Evolutionary conservation across 2,888 invertebrate genomes (phyloP).

Genomic region (Carabus problematicus): DNA sequence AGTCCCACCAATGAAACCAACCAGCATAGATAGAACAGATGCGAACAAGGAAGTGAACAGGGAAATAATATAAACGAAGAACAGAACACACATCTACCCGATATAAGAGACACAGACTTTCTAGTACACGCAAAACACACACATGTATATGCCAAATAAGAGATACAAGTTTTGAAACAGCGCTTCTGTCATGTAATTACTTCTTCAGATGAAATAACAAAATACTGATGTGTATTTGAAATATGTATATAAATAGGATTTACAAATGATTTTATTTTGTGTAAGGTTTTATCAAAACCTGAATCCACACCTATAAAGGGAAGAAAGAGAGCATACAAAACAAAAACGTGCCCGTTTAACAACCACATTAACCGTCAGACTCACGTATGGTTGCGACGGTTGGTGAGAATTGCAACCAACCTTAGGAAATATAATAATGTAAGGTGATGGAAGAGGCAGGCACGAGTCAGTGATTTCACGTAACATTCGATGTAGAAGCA

Average conservation of each 20-base stretch:
- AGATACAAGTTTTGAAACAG: neutral
- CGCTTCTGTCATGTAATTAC: too few species aligned
- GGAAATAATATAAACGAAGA: slow-evolving; percentile 8
- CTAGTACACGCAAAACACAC: neutral
- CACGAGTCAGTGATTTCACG: too few species aligned
- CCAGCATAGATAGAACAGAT: slow-evolving; percentile 7
- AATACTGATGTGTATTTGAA: too few species aligned
- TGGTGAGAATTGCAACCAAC: slow-evolving; percentile 14
- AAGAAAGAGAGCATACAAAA: slow-evolving; percentile 10
- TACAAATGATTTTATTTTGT: too few species aligned
- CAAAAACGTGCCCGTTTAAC: slow-evolving; percentile 22
- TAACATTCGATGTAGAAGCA: too few species aligned
- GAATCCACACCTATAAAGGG: neutral
- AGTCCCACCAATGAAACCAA: too few species aligned
- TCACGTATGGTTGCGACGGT: slow-evolving; percentile 25
- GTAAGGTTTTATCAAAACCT: too few species aligned
- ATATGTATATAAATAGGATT: too few species aligned
- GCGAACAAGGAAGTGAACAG: too few species aligned
- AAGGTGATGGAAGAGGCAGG: too few species aligned
- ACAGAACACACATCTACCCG: slow-evolving; percentile 11
- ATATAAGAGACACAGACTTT: slow-evolving; percentile 1
- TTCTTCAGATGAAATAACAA: too few species aligned
- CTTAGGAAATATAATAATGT: slow-evolving; percentile 11
- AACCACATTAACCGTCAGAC: slow-evolving; percentile 28
- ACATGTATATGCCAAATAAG: neutral